phyloP scores from a whole-genome alignment of 2,888 invertebrate genomes.

The Noctua janthina region DNA sequence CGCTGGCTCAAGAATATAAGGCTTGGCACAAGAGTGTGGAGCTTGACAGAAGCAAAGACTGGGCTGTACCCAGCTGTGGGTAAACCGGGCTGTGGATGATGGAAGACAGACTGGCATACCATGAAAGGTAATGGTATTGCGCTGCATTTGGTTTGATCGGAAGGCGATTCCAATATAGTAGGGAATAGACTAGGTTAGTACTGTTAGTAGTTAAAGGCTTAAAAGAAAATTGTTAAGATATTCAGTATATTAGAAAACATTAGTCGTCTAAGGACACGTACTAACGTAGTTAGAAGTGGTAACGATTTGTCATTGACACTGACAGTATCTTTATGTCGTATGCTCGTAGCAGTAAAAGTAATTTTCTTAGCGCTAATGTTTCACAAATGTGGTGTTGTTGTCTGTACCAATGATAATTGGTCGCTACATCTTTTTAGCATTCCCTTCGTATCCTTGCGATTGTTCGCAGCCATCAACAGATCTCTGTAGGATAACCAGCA shows the following conservation, averaged over 20 bases:
- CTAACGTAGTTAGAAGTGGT: neutral
- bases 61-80: no score
- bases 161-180: neutral
- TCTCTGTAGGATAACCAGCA: constrained; percentile 45
- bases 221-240: neutral
- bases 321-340: neutral
- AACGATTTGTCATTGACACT: neutral
- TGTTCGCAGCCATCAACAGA: constrained; percentile 45
- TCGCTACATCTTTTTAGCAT: constrained; percentile 52
- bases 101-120: neutral
- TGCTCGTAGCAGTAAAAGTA: neutral
- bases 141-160: neutral
- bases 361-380: neutral
- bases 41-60: no score
- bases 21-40: no score
- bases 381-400: neutral
- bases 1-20: no score
- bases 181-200: neutral
- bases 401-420: constrained; percentile 33
- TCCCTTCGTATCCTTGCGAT: constrained; percentile 54
- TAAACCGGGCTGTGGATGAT: no score
- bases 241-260: neutral
- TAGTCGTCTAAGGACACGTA: constrained; percentile 17
- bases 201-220: neutral
- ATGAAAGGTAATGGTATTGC: neutral